These are phyloP conservation scores for Rostratula benghalensis DNA, from an alignment of 2,113 vertebrate species.

Conservation along the genomic window DNA sequence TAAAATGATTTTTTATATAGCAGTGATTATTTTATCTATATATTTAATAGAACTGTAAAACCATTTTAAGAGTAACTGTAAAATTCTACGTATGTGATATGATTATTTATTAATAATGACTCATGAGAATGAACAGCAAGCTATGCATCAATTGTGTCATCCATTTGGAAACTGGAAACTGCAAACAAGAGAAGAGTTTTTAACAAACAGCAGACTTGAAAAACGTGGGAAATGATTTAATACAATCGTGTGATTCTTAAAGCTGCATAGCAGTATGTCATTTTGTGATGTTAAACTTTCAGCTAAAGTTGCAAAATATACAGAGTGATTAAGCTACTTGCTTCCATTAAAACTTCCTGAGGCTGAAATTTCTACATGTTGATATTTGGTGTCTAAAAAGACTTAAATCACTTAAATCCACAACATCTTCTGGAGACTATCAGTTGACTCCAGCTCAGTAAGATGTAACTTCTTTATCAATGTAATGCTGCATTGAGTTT, in stretches of 20 bases:
- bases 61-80: slow-evolving; percentile 67
- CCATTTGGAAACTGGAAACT: slow-evolving; percentile 19
- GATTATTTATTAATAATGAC: slow-evolving; percentile 75
- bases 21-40: slow-evolving; percentile 75
- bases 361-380: slow-evolving; percentile 41
- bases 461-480: neutral
- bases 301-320: slow-evolving; percentile 35
- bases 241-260: slow-evolving; percentile 46
- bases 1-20: slow-evolving; percentile 73
- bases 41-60: slow-evolving; percentile 70
- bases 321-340: slow-evolving; percentile 38
- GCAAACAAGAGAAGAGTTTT: neutral
- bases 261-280: slow-evolving; percentile 50
- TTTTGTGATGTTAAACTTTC: slow-evolving; percentile 42
- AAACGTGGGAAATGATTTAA: slow-evolving; percentile 48
- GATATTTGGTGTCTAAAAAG: neutral
- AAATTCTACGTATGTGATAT: slow-evolving; percentile 62
- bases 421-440: neutral
- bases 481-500: neutral
- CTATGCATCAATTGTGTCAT: slow-evolving; percentile 40
- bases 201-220: slow-evolving; percentile 30
- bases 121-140: slow-evolving; percentile 58
- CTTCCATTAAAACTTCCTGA: slow-evolving; percentile 44
- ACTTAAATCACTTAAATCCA: neutral
- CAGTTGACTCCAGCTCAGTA: neutral